A percentile compares a stretch with the other conserved stretches of the same genome.
phyloP scores from a whole-genome alignment of 2,113 vertebrate species.

The Sceloporus tristichus region DNA sequence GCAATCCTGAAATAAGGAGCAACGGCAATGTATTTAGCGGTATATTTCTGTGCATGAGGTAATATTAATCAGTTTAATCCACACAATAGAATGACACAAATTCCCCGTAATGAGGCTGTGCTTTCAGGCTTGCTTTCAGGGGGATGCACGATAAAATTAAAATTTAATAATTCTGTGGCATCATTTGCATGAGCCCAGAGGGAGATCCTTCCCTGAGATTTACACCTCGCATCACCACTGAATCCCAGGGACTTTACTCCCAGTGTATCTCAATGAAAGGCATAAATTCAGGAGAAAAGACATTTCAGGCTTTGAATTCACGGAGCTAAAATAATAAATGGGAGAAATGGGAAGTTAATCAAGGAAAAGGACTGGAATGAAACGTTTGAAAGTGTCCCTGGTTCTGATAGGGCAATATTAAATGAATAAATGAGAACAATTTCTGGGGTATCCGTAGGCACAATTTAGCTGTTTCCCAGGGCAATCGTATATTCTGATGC shows the following conservation, averaged over 20 bases:
- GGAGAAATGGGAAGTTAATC: not conserved
- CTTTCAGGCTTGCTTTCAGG: constrained; percentile 1
- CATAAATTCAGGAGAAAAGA: constrained; percentile 12
- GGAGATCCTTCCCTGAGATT: constrained; percentile 17
- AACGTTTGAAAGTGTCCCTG: not conserved
- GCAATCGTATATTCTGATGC: not conserved
- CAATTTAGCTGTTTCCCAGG: not conserved
- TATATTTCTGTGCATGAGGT: not conserved
- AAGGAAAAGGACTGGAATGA: not conserved
- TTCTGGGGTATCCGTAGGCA: not conserved
- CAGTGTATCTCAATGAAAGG: not conserved
- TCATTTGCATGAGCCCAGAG: not conserved
- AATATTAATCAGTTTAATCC: constrained; percentile 34
- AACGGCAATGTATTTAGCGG: not conserved
- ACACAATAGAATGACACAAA: constrained; percentile 8
- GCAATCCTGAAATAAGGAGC: constrained; percentile 1
- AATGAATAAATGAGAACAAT: not conserved
- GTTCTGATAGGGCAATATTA: not conserved
- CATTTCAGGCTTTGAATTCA: not conserved
- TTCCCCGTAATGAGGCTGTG: constrained; percentile 6
- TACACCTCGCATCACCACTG: not conserved
- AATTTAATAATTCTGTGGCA: not conserved
- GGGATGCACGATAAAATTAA: not conserved
- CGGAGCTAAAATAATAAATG: not conserved
- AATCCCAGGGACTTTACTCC: not conserved